These are phyloP conservation scores for Heterotis niloticus DNA, from an alignment of 2,113 vertebrate species.

Conservation along the genomic window DNA sequence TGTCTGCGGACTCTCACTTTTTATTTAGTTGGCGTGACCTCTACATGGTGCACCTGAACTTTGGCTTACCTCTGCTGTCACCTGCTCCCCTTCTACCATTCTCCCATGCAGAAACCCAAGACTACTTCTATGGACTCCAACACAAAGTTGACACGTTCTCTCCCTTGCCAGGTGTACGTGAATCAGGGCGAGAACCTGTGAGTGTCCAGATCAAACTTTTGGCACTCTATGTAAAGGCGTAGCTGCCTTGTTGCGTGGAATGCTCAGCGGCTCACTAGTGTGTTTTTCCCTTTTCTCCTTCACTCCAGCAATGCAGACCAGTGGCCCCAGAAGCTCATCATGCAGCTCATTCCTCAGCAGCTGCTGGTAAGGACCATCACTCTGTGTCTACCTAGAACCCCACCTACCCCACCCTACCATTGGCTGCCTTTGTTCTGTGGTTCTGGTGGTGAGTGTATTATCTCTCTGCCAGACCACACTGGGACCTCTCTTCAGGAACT, in stretches of 20 bases:
- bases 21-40: neutral
- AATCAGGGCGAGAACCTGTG: constrained; percentile 90
- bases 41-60: no score
- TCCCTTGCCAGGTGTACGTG: constrained; percentile 88
- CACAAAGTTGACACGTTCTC: constrained; percentile 80
- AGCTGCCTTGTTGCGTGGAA: neutral
- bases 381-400: neutral
- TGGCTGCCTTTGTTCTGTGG: neutral
- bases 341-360: constrained; percentile 90
- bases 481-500: constrained; percentile 86
- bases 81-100: neutral
- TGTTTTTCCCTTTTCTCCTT: neutral
- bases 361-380: constrained; percentile 69
- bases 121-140: constrained; percentile 77
- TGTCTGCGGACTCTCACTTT: neutral
- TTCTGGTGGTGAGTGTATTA: neutral
- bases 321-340: constrained; percentile 91
- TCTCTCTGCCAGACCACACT: constrained; percentile 71
- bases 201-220: constrained; percentile 51
- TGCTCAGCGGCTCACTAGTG: neutral
- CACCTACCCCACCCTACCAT: neutral
- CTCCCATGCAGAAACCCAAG: constrained; percentile 75
- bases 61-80: no score
- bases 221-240: neutral
- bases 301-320: constrained; percentile 79